Evolutionary conservation across 2,888 invertebrate genomes (phyloP).

Genomic region (Galerucella pusilla): DNA sequence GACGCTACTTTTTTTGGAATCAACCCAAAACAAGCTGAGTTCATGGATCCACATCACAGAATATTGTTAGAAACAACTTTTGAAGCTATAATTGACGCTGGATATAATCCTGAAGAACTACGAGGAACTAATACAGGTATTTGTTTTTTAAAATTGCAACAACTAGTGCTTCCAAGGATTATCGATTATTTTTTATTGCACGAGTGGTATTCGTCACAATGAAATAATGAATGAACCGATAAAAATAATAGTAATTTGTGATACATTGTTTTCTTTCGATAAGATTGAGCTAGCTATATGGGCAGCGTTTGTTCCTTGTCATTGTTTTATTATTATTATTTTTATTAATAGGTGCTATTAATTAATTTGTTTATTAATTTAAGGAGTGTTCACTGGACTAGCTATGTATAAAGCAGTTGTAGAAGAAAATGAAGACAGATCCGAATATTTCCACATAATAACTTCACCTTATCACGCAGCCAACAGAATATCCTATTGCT

Average conservation of each 20-base stretch:
- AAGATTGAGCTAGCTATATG: too few relatives aligned
- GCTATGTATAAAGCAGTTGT: neutral
- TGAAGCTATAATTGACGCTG: conserved; percentile 52
- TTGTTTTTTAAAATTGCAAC: neutral
- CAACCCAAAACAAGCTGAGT: conserved; percentile 45
- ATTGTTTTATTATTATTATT: too few relatives aligned
- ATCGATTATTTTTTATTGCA: too few relatives aligned
- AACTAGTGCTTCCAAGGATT: too few relatives aligned
- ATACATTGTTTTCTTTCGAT: too few relatives aligned
- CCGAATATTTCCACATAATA: neutral
- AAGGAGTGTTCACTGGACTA: conserved; percentile 16
- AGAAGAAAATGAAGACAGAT: neutral
- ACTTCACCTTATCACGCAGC: conserved; percentile 31
- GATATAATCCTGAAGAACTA: conserved; percentile 49
- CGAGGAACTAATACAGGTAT: conserved; percentile 38
- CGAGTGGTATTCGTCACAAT: too few relatives aligned
- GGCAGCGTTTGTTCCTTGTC: too few relatives aligned
- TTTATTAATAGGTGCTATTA: too few relatives aligned
- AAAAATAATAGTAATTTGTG: too few relatives aligned
- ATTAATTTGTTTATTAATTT: conserved; percentile 20
- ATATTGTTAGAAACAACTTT: conserved; percentile 47
- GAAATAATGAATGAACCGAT: too few relatives aligned
- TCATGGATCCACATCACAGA: conserved; percentile 45
- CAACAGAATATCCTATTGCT: conserved; percentile 49
- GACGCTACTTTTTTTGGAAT: conserved; percentile 51